Evolutionary conservation across 2,888 invertebrate genomes (phyloP).

Genomic region (Amphipoea lucens): DNA sequence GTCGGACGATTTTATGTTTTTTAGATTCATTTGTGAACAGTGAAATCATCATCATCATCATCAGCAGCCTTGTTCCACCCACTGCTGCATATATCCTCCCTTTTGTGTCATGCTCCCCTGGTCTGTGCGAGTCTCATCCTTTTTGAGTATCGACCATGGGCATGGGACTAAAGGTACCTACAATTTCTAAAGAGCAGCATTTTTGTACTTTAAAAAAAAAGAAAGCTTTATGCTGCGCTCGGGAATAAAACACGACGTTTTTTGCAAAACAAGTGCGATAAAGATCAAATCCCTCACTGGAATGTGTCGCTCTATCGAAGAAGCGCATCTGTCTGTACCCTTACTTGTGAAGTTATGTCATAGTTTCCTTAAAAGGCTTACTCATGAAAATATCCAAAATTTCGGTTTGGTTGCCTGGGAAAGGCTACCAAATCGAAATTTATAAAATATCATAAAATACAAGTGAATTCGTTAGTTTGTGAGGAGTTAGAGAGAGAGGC

Average conservation of each 20-base stretch:
- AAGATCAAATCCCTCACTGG: conserved; percentile 26
- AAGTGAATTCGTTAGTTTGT: background rate
- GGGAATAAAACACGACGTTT: conserved; percentile 11
- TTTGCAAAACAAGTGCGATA: conserved; percentile 32
- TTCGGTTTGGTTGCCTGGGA: background rate
- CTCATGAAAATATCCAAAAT: background rate
- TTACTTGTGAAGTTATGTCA: background rate
- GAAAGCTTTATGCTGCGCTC: background rate
- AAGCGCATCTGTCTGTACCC: conserved; percentile 5
- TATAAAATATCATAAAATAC: background rate
- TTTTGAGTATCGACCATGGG: background rate
- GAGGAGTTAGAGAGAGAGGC: background rate
- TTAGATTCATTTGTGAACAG: background rate
- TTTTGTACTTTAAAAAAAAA: background rate
- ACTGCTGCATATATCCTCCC: background rate
- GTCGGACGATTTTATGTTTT: background rate
- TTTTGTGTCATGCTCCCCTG: background rate
- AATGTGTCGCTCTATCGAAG: conserved; percentile 37
- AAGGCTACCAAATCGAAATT: too few relatives aligned
- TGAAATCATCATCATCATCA: background rate
- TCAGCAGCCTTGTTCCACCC: background rate
- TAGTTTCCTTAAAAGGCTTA: background rate
- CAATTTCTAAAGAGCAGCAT: background rate
- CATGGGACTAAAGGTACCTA: background rate
- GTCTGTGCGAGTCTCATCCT: background rate